Conservation (phyloP, 2,888 invertebrate genomes). For the Opisthograptis luteolata region DNA sequence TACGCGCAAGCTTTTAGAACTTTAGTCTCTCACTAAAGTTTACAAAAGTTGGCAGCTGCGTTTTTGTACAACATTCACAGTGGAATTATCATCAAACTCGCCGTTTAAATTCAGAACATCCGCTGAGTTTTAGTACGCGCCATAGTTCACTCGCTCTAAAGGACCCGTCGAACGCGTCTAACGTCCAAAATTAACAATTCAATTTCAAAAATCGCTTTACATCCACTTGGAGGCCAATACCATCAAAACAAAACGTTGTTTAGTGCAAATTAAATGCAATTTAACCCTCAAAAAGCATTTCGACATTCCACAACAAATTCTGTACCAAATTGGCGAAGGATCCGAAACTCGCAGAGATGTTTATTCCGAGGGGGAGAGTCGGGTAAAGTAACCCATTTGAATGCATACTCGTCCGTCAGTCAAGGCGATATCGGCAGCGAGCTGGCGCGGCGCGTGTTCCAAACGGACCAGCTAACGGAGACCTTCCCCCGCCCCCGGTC, state of each 20-base stretch:
- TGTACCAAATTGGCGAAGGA: constrained; percentile 77
- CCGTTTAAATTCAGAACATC: constrained; percentile 35
- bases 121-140: constrained; percentile 33
- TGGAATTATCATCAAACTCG: constrained; percentile 34
- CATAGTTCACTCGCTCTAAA: constrained; percentile 38
- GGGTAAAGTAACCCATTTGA: constrained; percentile 89
- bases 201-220: constrained; percentile 44
- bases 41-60: constrained; percentile 23
- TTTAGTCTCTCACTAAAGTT: constrained; percentile 2
- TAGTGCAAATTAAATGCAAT: constrained; percentile 83
- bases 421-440: constrained; percentile 85
- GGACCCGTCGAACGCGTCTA: no score
- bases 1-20: neutral
- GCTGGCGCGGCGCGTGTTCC: constrained; percentile 68
- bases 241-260: constrained; percentile 73
- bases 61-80: constrained; percentile 30
- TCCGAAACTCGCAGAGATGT: constrained; percentile 67
- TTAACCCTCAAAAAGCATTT: constrained; percentile 80
- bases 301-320: constrained; percentile 82
- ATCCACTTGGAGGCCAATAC: constrained; percentile 48
- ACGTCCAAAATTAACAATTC: constrained; percentile 39
- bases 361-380: constrained; percentile 67
- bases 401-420: constrained; percentile 90
- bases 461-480: constrained; percentile 49
- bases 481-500: constrained; percentile 47